phyloP scores from a whole-genome alignment of 2,888 invertebrate species.

The Ethmia dodecea region DNA sequence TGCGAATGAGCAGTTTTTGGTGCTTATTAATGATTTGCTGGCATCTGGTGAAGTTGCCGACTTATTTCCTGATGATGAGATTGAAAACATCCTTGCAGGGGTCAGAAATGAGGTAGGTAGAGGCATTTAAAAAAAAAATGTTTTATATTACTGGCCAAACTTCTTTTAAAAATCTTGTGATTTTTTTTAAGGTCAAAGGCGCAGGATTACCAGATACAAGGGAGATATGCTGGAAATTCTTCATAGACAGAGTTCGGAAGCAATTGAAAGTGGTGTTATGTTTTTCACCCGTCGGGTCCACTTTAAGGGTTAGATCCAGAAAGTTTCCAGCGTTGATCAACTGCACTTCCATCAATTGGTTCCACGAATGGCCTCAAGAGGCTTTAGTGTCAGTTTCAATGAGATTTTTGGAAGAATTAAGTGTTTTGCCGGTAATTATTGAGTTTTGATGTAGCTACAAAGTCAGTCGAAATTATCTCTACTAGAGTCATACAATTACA shows the following conservation, averaged over 20 bases:
- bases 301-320: constrained; percentile 91
- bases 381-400: constrained; percentile 95
- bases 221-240: constrained; percentile 98
- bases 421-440: constrained; percentile 82
- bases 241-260: constrained; percentile 94
- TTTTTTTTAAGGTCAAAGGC: constrained; percentile 80
- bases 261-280: constrained; percentile 95
- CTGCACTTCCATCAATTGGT: constrained; percentile 98
- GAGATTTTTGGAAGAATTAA: constrained; percentile 89
- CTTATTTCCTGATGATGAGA: constrained; percentile 96
- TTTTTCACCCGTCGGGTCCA: constrained; percentile 97
- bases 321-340: constrained; percentile 98
- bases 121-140: not conserved
- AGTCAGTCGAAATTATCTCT: too few species aligned
- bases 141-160: too few species aligned
- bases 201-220: constrained; percentile 94
- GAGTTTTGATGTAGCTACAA: not conserved
- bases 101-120: constrained; percentile 84
- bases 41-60: constrained; percentile 98
- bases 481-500: too few species aligned
- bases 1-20: constrained; percentile 95
- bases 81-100: constrained; percentile 95
- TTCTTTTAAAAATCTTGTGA: not conserved
- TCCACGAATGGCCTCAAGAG: constrained; percentile 99
- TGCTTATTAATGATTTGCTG: constrained; percentile 95